Percentiles rank a stretch among this genome's conserved stretches.
Evolutionary conservation across 2,888 invertebrate genomes (phyloP).

Genomic region (Acrobasis suavella): DNA sequence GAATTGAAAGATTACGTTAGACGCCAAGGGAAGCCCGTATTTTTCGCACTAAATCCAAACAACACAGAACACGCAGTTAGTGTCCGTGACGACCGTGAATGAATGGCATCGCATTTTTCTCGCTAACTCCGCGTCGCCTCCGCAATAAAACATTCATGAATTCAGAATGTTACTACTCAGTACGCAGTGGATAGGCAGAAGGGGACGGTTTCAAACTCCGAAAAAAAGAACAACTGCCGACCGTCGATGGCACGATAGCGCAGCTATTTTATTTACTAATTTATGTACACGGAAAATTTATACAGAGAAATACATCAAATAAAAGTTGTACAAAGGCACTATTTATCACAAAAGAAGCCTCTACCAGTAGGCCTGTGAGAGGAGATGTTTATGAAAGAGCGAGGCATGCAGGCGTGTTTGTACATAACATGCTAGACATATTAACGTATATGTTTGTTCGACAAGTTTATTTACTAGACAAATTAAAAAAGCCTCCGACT

Average conservation of each 20-base stretch:
- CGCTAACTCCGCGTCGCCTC: conserved; percentile 66
- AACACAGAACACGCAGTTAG: conserved; percentile 73
- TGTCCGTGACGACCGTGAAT: conserved; percentile 75
- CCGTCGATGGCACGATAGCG: conserved; percentile 35
- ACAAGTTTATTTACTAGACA: no score
- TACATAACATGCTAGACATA: no score
- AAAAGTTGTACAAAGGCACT: no score
- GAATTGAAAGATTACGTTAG: conserved; percentile 60
- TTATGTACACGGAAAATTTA: no score
- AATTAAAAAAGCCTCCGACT: no score
- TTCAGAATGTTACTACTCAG: conserved; percentile 68
- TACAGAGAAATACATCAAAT: no score
- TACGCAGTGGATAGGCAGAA: conserved; percentile 52
- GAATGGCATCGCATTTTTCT: conserved; percentile 75
- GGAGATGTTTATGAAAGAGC: no score
- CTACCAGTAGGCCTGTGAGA: no score
- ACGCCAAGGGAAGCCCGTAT: conserved; percentile 53
- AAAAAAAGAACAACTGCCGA: conserved; percentile 46
- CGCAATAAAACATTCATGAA: conserved; percentile 77
- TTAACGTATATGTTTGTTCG: no score
- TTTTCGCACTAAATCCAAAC: conserved; percentile 72
- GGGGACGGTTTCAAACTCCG: conserved; percentile 51
- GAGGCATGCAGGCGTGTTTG: no score
- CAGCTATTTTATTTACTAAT: no score
- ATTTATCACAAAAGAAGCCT: no score